Conservation (phyloP, 2,888 invertebrate genomes). For the Scrobipalpa atriplicella region DNA sequence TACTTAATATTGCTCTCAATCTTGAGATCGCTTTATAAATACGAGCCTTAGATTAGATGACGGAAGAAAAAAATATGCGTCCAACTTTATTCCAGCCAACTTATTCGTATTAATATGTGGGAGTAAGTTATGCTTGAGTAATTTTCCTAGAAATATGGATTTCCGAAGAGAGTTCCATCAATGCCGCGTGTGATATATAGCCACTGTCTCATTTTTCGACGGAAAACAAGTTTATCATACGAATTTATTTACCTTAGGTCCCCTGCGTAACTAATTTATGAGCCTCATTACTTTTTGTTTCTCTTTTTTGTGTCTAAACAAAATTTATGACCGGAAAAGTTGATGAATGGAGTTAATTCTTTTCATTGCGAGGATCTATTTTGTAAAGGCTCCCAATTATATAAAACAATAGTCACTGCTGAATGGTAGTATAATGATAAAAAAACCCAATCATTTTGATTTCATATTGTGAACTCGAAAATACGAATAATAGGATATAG, state of each 20-base stretch:
- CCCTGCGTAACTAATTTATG: conserved; percentile 38
- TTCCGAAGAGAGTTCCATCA: conserved; percentile 58
- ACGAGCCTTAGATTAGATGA: conserved; percentile 10
- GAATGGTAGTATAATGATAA: no score
- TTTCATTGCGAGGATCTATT: conserved; percentile 9
- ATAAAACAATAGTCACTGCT: neutral
- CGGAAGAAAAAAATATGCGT: conserved; percentile 36
- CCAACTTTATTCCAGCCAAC: conserved; percentile 34
- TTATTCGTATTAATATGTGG: conserved; percentile 50
- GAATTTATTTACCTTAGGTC: conserved; percentile 33
- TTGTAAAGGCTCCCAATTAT: neutral
- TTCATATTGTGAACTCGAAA: neutral
- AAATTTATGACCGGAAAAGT: conserved; percentile 28
- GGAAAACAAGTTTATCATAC: conserved; percentile 39
- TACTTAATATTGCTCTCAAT: no score
- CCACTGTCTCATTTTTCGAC: conserved; percentile 42
- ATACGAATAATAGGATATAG: neutral
- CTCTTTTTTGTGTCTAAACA: conserved; percentile 20
- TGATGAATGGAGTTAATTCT: conserved; percentile 26
- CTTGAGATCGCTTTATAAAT: no score
- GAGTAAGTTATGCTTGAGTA: conserved; percentile 49
- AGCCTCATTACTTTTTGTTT: conserved; percentile 38
- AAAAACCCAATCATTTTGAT: neutral
- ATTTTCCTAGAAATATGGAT: conserved; percentile 59
- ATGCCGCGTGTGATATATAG: conserved; percentile 57